Percentiles rank a stretch among this genome's conserved stretches.
These are phyloP conservation scores for Regulus satrapa DNA, from an alignment of 2,113 vertebrate species.

Conservation along the genomic window DNA sequence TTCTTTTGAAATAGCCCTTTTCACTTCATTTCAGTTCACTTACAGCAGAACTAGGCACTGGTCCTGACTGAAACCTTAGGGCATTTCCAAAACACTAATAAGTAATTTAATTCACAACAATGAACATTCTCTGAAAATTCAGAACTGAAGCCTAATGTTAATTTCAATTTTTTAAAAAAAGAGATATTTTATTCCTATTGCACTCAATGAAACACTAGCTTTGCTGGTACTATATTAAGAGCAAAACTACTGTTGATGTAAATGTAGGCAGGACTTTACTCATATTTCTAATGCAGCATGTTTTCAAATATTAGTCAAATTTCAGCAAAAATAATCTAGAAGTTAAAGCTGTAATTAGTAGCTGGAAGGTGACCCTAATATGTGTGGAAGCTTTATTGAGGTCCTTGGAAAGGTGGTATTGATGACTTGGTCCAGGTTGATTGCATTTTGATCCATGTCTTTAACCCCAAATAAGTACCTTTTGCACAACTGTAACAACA, in stretches of 20 bases:
- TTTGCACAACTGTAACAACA: neutral
- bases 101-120: neutral
- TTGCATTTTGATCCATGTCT: neutral
- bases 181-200: neutral
- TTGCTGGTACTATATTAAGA: neutral
- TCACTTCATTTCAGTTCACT: conserved; percentile 1
- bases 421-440: neutral
- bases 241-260: neutral
- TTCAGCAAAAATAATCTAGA: neutral
- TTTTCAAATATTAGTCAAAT: neutral
- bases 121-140: neutral
- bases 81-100: neutral
- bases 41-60: neutral
- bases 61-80: neutral
- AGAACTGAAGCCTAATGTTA: neutral
- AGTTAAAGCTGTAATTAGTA: neutral
- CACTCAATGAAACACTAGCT: neutral
- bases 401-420: neutral
- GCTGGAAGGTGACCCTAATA: neutral
- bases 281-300: neutral
- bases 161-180: neutral
- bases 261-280: neutral
- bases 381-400: neutral
- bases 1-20: neutral
- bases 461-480: neutral